phyloP scores from a whole-genome alignment of 2,888 invertebrate species.

The Caenorhabditis afra region DNA sequence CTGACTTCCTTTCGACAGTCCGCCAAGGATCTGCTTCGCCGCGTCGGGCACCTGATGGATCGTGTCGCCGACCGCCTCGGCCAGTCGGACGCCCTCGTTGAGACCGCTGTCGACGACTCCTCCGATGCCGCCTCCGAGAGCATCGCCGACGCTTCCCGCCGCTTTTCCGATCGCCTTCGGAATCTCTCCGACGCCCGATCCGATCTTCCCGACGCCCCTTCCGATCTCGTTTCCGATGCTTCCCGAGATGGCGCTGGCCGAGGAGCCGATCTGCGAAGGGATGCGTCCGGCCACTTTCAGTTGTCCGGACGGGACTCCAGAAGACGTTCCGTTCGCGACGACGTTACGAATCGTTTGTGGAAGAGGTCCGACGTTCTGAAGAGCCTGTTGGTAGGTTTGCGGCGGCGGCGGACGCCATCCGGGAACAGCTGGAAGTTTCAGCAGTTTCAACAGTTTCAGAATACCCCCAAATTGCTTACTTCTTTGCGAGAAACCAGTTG shows the following conservation, averaged over 20 bases:
- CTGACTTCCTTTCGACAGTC: conserved; percentile 13
- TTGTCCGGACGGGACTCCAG: not conserved
- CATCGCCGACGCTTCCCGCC: conserved; percentile 41
- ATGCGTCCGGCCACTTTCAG: conserved; percentile 15
- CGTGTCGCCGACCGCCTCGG: conserved; percentile 47
- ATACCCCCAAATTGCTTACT: not conserved
- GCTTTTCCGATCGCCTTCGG: conserved; percentile 43
- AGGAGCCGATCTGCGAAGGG: conserved; percentile 15
- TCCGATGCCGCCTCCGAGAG: conserved; percentile 37
- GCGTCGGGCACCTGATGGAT: conserved; percentile 3
- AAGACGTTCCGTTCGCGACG: not conserved
- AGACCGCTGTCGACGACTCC: conserved; percentile 35
- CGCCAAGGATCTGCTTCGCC: not conserved
- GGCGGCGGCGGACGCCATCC: conserved; percentile 23
- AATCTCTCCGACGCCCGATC: conserved; percentile 42
- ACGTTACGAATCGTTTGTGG: not conserved
- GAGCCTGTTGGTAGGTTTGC: conserved; percentile 1
- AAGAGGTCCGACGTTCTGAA: conserved; percentile 1
- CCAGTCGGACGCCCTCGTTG: conserved; percentile 30
- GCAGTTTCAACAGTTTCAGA: not conserved
- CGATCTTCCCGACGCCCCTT: conserved; percentile 30
- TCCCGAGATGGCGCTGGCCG: not conserved
- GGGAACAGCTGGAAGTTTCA: conserved; percentile 18
- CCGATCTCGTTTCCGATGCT: conserved; percentile 28
- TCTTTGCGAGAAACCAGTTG: conserved; percentile 14